Percentiles rank a stretch among this genome's conserved stretches.
Conservation (phyloP, 2,888 invertebrate genomes). For the Cerceris ruficornis region DNA sequence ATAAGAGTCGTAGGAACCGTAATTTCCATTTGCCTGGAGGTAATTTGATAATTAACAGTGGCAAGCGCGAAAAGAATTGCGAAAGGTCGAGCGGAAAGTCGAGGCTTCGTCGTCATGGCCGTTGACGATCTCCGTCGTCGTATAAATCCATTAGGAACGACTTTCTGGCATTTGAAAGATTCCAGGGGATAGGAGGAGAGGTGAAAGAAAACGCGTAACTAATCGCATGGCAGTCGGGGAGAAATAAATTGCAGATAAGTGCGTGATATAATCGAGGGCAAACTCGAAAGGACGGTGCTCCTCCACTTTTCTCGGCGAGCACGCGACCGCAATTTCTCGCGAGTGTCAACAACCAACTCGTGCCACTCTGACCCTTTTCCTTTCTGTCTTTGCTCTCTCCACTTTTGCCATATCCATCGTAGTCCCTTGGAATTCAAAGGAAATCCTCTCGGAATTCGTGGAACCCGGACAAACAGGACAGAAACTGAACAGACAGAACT, state of each 20-base stretch:
- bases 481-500: too few species aligned
- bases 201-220: not conserved
- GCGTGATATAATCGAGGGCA: slow-evolving; percentile 11
- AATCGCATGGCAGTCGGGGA: not conserved
- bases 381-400: slow-evolving; percentile 28
- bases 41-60: too few species aligned
- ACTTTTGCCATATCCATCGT: slow-evolving; percentile 10
- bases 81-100: too few species aligned
- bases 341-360: slow-evolving; percentile 57
- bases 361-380: slow-evolving; percentile 16
- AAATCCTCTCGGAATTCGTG: too few species aligned
- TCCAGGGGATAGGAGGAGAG: not conserved
- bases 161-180: too few species aligned
- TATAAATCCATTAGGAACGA: too few species aligned
- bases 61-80: too few species aligned
- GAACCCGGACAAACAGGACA: too few species aligned
- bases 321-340: slow-evolving; percentile 64
- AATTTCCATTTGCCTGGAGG: too few species aligned
- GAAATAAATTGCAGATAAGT: not conserved
- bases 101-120: too few species aligned
- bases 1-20: too few species aligned
- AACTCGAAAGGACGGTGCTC: slow-evolving; percentile 26
- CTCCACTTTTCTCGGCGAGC: slow-evolving; percentile 38
- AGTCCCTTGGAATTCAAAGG: slow-evolving; percentile 7
- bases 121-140: too few species aligned